Percentiles rank a stretch among this genome's conserved stretches.
Conservation (phyloP, 53 echinoderm and acorn worm species). For the Glandiceps talaboti region DNA sequence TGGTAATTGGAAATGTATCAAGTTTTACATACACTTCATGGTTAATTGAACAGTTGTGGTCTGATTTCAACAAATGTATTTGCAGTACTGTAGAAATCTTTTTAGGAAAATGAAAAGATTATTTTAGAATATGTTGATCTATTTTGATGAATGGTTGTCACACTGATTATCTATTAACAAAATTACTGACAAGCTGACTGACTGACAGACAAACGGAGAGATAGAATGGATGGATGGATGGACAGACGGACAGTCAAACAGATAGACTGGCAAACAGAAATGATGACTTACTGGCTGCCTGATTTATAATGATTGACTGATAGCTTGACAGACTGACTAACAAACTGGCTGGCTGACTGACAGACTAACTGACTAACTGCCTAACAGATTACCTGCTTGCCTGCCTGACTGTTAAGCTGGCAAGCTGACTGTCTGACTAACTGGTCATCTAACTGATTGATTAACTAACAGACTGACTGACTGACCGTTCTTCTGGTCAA, state of each 20-base stretch:
- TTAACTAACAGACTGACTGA: background rate
- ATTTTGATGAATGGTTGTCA: background rate
- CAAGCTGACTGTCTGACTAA: background rate
- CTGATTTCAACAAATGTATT: too few relatives aligned
- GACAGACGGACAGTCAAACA: background rate
- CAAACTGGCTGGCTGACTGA: background rate
- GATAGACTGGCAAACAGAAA: background rate
- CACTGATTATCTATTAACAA: background rate
- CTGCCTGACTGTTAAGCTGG: background rate
- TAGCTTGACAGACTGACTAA: background rate
- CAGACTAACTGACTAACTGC: background rate
- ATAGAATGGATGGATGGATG: background rate
- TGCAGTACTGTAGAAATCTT: too few relatives aligned
- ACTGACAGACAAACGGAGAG: background rate
- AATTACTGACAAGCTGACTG: background rate
- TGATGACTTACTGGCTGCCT: background rate
- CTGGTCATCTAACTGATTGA: background rate
- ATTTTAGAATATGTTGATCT: too few relatives aligned
- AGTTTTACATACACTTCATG: too few relatives aligned
- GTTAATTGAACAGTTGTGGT: too few relatives aligned
- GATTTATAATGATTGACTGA: background rate
- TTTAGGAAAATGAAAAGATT: too few relatives aligned
- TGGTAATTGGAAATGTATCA: too few relatives aligned
- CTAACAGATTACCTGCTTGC: background rate
- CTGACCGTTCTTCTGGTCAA: background rate